Conservation (phyloP, 2,888 invertebrate species). For the Hydropsyche betteni region DNA sequence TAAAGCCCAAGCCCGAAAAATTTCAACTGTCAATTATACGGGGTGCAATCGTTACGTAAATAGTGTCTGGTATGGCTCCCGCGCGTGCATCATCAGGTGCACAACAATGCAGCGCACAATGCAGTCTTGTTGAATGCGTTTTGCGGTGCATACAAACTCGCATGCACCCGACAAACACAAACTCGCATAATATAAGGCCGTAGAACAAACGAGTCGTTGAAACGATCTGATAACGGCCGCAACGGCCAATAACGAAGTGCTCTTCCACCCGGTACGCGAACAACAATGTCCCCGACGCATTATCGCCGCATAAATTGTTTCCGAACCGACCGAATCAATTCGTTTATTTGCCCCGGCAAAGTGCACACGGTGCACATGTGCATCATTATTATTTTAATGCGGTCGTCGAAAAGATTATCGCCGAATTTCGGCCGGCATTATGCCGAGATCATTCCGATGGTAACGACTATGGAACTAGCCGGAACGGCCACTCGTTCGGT, state of each 20-base stretch:
- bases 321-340: slow-evolving; percentile 2
- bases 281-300: slow-evolving; percentile 29
- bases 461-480: neutral
- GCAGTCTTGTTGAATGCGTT: slow-evolving; percentile 30
- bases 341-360: too few species aligned
- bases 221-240: slow-evolving; percentile 36
- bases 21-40: neutral
- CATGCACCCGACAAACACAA: too few species aligned
- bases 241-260: slow-evolving; percentile 33
- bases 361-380: too few species aligned
- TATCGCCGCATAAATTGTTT: slow-evolving; percentile 24
- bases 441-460: neutral
- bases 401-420: neutral
- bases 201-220: slow-evolving; percentile 33
- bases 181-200: neutral
- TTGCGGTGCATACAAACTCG: slow-evolving; percentile 1
- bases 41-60: neutral
- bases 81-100: slow-evolving; percentile 23
- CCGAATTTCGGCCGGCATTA: neutral
- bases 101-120: slow-evolving; percentile 2
- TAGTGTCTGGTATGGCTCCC: neutral
- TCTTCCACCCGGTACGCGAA: slow-evolving; percentile 14
- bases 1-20: neutral
- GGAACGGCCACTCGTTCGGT: too few species aligned
- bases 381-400: neutral